These are phyloP conservation scores for Psettodes erumei DNA, from an alignment of 2,113 vertebrate species.

Conservation along the genomic window DNA sequence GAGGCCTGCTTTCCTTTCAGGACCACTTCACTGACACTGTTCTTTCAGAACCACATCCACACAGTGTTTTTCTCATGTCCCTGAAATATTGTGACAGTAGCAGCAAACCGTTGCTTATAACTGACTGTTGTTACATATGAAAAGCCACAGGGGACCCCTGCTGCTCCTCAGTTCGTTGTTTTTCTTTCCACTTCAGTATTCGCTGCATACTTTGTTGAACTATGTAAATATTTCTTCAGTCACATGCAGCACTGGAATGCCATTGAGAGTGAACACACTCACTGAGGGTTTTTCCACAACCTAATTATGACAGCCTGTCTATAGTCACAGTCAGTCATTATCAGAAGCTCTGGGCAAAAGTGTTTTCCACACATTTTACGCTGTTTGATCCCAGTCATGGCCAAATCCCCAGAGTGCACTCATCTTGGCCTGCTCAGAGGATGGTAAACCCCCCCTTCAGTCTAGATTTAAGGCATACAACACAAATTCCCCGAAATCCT, in stretches of 20 bases:
- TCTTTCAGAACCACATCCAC: conserved; percentile 30
- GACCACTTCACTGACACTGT: conserved; percentile 37
- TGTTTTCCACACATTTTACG: conserved; percentile 71
- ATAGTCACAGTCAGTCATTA: conserved; percentile 47
- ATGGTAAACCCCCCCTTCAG: conserved; percentile 75
- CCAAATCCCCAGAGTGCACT: conserved; percentile 64
- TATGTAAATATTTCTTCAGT: conserved; percentile 70
- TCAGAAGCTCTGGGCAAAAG: conserved; percentile 41
- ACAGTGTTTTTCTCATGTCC: not conserved
- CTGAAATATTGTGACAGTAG: not conserved
- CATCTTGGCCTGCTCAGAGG: conserved; percentile 68
- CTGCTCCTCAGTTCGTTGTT: conserved; percentile 39
- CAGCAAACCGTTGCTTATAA: not conserved
- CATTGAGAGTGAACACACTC: not conserved
- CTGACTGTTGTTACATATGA: not conserved
- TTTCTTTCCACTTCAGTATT: conserved; percentile 55
- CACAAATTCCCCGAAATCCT: conserved; percentile 72
- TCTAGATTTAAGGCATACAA: conserved; percentile 73
- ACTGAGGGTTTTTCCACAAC: conserved; percentile 17
- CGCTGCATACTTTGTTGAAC: conserved; percentile 54
- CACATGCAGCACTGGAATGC: conserved; percentile 53
- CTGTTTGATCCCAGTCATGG: conserved; percentile 47
- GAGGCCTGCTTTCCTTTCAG: conserved; percentile 58
- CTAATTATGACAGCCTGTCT: conserved; percentile 46
- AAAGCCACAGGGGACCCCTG: not conserved